Conservation (phyloP, 2,797 vertebrate genomes). For the Amazona finschi region DNA sequence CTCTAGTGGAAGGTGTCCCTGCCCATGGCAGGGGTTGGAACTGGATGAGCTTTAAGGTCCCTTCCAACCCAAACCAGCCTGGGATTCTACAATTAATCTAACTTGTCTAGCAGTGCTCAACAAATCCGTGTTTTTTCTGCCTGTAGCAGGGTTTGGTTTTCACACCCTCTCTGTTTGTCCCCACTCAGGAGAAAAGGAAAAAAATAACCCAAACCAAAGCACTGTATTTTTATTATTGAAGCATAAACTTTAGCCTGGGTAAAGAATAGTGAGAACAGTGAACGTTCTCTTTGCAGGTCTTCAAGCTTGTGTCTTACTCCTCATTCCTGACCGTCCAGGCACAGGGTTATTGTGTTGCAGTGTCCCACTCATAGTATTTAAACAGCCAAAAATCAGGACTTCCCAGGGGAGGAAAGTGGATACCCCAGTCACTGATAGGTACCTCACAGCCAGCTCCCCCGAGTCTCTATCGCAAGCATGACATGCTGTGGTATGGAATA, state of each 20-base stretch:
- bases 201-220: not conserved
- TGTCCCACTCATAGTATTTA: rapidly evolving
- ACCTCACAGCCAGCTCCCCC: not conserved
- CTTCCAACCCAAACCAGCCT: not conserved
- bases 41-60: not conserved
- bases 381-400: not conserved
- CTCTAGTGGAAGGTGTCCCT: too few relatives aligned
- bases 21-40: not conserved
- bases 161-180: not conserved
- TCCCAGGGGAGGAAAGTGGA: not conserved
- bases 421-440: not conserved
- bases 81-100: not conserved
- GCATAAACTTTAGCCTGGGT: not conserved
- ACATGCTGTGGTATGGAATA: not conserved
- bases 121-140: not conserved
- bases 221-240: not conserved
- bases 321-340: not conserved
- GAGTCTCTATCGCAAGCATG: not conserved
- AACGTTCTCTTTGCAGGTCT: not conserved
- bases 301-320: not conserved
- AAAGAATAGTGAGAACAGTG: not conserved
- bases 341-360: not conserved
- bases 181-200: not conserved
- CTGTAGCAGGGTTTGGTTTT: not conserved
- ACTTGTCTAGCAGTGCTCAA: not conserved